Evolutionary conservation across 1,140 invertebrate genomes (phyloP), one percentile per base, ranked within the genome.

Genomic region (Diploscapter pachys): DNA sequence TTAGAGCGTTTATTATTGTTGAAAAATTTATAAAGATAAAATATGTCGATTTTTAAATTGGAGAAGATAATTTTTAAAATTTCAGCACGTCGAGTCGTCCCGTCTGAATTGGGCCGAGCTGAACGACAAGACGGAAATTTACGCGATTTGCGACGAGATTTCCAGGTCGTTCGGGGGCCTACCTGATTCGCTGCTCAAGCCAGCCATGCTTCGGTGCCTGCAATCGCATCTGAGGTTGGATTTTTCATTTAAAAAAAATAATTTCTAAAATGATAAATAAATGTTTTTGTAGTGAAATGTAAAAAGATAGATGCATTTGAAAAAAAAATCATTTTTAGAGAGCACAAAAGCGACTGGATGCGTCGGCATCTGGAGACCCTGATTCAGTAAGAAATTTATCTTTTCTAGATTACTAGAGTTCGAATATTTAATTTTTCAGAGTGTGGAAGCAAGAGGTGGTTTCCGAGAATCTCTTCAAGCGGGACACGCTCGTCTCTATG

Each of bases 61-160:
- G 9, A 59, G 9, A 9, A 59, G 2, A 11, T 2, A 11, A 11
- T 66, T 48, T 59, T 48, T 66, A 11, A 66, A 11, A 9, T 67
- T 71, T 71, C 63, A 71, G 70, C 50, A 71, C 8, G 62, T 76
- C 4, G 63, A 56, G 6, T 62, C 64, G n/a, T 9, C 52, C 52
- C 65, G 68, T 31, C n/a, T 78, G 50, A 78, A 78, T 63, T 78
- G 77, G 72, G 77, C 75, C 3, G 77, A 78, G 57, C 55, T 78
- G 5, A 73, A 78, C 50, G 77, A 78, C 54, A 63, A 55, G n/a
- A 71, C 63, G 31, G 77, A 78, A 48, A 65, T 78, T 53, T 78
- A 74, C 54, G n/a, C 59, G 6, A 64, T 78, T 11, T 76, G 74
- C 55, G 77, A 78, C 52, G 56, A 56, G 49, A 65, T 78, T 6